A percentile compares a stretch with the other conserved stretches of the same genome.
Evolutionary conservation across 2,888 invertebrate genomes (phyloP).

Genomic region (Seladonia tumulorum): DNA sequence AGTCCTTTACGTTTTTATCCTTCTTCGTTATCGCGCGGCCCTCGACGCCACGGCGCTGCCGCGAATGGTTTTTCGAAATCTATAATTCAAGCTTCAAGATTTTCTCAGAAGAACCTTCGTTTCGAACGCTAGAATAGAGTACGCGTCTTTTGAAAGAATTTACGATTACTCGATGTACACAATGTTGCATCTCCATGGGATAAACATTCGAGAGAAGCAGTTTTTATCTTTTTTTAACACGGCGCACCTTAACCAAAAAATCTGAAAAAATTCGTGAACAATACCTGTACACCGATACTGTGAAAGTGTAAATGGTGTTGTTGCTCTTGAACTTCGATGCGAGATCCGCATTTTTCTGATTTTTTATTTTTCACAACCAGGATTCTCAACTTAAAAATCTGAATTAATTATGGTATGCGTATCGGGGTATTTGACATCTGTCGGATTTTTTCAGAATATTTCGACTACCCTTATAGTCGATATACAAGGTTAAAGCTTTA

Average conservation of each 20-base stretch:
- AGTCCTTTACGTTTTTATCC: constrained; percentile 63
- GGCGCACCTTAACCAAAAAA: rapidly evolving
- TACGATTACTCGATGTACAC: background rate
- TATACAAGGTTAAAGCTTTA: no score
- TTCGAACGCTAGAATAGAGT: background rate
- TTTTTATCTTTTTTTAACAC: background rate
- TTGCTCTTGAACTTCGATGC: background rate
- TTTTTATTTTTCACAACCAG: background rate
- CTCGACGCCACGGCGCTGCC: background rate
- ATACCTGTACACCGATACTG: background rate
- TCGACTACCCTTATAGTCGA: no score
- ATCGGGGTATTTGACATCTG: no score
- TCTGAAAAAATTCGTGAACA: background rate
- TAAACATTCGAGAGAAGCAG: background rate
- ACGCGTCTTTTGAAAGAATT: background rate
- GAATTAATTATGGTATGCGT: no score
- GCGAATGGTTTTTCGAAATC: background rate
- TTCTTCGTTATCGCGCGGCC: background rate
- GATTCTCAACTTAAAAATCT: no score
- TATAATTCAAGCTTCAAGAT: background rate
- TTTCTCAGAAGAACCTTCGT: background rate
- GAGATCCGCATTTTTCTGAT: no score
- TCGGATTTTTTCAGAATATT: no score
- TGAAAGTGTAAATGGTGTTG: background rate
- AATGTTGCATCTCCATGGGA: background rate